These are phyloP conservation scores for Gryon sp. DNA, from an alignment of 1,140 invertebrate species.

Conservation along the genomic window DNA sequence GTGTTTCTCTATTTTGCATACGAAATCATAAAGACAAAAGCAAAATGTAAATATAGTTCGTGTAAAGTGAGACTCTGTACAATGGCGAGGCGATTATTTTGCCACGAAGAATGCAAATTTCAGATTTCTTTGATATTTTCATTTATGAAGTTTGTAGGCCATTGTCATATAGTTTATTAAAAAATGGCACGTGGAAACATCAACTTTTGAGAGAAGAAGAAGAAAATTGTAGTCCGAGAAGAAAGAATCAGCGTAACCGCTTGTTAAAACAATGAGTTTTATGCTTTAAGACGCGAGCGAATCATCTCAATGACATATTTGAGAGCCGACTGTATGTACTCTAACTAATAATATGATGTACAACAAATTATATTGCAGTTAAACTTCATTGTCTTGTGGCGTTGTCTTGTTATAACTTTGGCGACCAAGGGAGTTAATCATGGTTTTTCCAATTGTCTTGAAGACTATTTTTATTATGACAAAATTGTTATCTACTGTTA, in stretches of 20 bases:
- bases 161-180: conserved; percentile 33
- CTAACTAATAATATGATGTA: conserved; percentile 22
- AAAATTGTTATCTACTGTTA: too few species aligned
- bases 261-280: conserved; percentile 59
- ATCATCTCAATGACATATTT: conserved; percentile 44
- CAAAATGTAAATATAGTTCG: too few species aligned
- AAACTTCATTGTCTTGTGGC: conserved; percentile 22
- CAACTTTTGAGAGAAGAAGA: conserved; percentile 33
- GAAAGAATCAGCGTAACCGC: conserved; percentile 11
- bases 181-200: conserved; percentile 33
- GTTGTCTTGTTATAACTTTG: conserved; percentile 35
- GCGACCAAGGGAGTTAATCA: too few species aligned
- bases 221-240: conserved; percentile 34
- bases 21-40: too few species aligned
- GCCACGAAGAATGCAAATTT: conserved; percentile 20
- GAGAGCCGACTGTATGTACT: conserved; percentile 20
- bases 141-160: conserved; percentile 41
- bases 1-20: too few species aligned
- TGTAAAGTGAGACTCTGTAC: too few species aligned
- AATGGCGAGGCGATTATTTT: not conserved
- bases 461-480: too few species aligned
- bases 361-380: conserved; percentile 15
- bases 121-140: too few species aligned
- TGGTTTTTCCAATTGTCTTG: too few species aligned
- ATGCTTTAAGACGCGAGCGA: conserved; percentile 43